Evolutionary conservation across 2,113 vertebrate genomes (phyloP).

Genomic region (Caracal caracal): DNA sequence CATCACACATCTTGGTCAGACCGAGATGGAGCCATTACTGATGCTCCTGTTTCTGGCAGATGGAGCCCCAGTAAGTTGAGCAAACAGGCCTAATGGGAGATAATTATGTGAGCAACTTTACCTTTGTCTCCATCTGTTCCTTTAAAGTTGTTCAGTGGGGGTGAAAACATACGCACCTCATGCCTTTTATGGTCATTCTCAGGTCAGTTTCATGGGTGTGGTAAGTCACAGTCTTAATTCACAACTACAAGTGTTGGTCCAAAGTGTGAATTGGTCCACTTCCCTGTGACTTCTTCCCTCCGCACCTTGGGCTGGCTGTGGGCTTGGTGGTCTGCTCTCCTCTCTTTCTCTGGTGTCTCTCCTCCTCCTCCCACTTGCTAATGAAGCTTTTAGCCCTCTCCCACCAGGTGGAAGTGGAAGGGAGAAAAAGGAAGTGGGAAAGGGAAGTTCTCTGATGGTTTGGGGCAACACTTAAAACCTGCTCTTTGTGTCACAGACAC

Average conservation of each 20-base stretch:
- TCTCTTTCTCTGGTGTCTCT: not conserved
- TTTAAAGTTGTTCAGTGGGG: not conserved
- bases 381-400: not conserved
- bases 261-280: not conserved
- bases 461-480: not conserved
- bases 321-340: not conserved
- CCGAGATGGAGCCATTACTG: not conserved
- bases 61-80: not conserved
- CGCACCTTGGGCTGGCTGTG: not conserved
- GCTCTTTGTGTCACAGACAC: not conserved
- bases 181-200: not conserved
- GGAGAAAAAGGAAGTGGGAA: not conserved
- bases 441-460: not conserved
- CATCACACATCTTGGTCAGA: not conserved
- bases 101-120: not conserved
- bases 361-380: not conserved
- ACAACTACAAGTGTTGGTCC: not conserved
- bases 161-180: not conserved
- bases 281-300: not conserved
- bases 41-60: not conserved
- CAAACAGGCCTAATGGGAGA: not conserved
- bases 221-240: not conserved
- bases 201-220: not conserved
- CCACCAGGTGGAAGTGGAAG: not conserved
- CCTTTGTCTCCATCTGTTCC: not conserved